Percentiles rank a stretch among this genome's conserved stretches.
Conservation (phyloP, 2,797 vertebrate genomes). For the Epinephelus coioides region DNA sequence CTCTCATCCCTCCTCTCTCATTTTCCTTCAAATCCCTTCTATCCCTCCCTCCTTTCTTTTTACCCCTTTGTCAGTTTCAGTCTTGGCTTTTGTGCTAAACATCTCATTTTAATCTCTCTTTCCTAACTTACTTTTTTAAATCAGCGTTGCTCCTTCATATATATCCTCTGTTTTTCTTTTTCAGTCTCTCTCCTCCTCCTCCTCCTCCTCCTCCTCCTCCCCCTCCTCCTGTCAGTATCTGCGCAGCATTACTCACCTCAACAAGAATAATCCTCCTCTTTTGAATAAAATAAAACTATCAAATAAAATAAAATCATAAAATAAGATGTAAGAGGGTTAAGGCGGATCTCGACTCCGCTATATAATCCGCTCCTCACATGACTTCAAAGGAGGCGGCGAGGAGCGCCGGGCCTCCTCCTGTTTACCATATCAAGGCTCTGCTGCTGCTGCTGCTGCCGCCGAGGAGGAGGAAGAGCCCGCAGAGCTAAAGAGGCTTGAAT, state of each 20-base stretch:
- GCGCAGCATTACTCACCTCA: slow-evolving; percentile 34
- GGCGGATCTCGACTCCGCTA: slow-evolving; percentile 46
- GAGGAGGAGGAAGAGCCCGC: slow-evolving; percentile 32
- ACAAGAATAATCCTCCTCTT: slow-evolving; percentile 62
- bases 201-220: slow-evolving; percentile 7
- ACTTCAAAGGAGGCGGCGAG: slow-evolving; percentile 67
- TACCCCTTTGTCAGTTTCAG: too few relatives aligned
- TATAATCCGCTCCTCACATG: slow-evolving; percentile 63
- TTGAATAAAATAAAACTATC: slow-evolving; percentile 62
- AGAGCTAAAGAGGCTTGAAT: slow-evolving; percentile 45
- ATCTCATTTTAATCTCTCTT: neutral
- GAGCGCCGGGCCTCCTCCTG: slow-evolving; percentile 39
- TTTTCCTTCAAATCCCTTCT: neutral
- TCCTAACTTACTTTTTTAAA: neutral
- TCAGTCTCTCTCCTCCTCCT: neutral
- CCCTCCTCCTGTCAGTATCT: slow-evolving; percentile 32
- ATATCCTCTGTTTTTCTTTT: neutral
- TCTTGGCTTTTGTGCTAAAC: neutral
- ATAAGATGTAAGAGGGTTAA: slow-evolving; percentile 69
- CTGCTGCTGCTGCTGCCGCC: slow-evolving; percentile 37
- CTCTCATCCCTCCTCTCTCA: neutral
- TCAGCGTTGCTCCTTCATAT: neutral
- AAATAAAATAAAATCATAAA: slow-evolving; percentile 60
- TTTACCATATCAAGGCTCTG: slow-evolving; percentile 66
- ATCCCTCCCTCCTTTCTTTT: too few relatives aligned